A percentile compares a stretch with the other conserved stretches of the same genome.
These are phyloP conservation scores for Volucella bombylans DNA, from an alignment of 2,888 invertebrate genomes.

Conservation along the genomic window DNA sequence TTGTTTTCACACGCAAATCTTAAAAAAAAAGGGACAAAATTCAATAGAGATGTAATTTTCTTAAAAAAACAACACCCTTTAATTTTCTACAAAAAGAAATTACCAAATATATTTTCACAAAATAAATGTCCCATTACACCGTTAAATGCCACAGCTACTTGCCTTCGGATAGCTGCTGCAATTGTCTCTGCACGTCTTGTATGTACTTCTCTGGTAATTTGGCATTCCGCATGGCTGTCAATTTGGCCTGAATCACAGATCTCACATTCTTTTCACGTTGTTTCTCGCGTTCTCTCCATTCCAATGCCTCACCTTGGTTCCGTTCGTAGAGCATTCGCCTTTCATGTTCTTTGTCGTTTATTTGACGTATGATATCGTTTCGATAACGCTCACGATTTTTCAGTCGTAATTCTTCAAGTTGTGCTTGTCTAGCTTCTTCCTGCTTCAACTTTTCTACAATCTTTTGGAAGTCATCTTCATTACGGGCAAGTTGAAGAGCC, in stretches of 20 bases:
- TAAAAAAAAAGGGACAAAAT: too few species aligned
- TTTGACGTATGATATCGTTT: conserved; percentile 80
- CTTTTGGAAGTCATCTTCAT: conserved; percentile 80
- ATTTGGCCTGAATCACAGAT: conserved; percentile 80
- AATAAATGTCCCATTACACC: neutral
- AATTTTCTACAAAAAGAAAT: too few species aligned
- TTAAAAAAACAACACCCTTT: too few species aligned
- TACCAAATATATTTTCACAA: neutral
- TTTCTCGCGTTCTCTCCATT: conserved; percentile 80
- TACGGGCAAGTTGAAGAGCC: conserved; percentile 80
- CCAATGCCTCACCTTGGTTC: conserved; percentile 79
- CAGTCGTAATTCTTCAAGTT: conserved; percentile 76
- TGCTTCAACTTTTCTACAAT: conserved; percentile 79
- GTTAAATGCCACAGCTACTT: conserved; percentile 16
- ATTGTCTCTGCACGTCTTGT: conserved; percentile 80
- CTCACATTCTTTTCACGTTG: conserved; percentile 80
- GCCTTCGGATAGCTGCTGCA: conserved; percentile 57
- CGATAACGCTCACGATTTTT: conserved; percentile 79
- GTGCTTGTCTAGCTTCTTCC: conserved; percentile 79
- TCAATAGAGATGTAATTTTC: too few species aligned
- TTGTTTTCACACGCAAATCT: too few species aligned
- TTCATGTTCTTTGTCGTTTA: conserved; percentile 80
- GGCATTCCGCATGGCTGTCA: conserved; percentile 81
- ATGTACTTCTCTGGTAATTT: conserved; percentile 82
- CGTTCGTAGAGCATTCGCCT: conserved; percentile 78